phyloP scores from a whole-genome alignment of 2,113 vertebrate species.

The human (Homo sapiens) region GRCh38 chr7:109569001-109569500 shows the following conservation, averaged over 20 bases:
- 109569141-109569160: not conserved
- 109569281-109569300: not conserved
- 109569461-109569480: not conserved
- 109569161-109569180: not conserved
- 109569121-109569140: not conserved
- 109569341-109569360: not conserved
- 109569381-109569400: not conserved
- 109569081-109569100: not conserved
- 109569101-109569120: not conserved
- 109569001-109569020: not conserved
- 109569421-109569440: not conserved
- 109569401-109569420: not conserved
- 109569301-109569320: not conserved
- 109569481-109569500: not conserved
- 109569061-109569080: not conserved
- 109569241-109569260: not conserved
- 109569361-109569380: not conserved
- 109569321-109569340: not conserved
- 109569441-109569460: not conserved
- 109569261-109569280: not conserved
- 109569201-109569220: not conserved
- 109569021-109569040: not conserved
- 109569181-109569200: not conserved
- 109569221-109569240: rapidly evolving
- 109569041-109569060: not conserved